phyloP scores from a whole-genome alignment of 2,888 invertebrate species.

The Pocota personata region DNA sequence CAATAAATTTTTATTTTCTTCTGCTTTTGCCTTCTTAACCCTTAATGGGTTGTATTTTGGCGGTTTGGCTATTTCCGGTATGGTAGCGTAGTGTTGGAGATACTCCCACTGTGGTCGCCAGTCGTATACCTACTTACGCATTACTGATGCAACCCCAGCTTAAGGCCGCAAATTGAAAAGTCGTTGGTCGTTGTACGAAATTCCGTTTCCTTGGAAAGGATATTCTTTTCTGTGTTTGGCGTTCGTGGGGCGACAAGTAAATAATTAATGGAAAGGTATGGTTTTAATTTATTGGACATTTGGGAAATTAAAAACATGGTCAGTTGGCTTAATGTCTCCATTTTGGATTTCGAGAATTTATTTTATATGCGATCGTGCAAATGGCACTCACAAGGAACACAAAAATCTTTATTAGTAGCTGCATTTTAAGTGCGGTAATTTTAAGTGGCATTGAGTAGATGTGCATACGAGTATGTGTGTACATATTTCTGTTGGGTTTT shows the following conservation, averaged over 20 bases:
- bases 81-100: slow-evolving; percentile 31
- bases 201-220: slow-evolving; percentile 47
- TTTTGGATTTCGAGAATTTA: slow-evolving; percentile 67
- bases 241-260: slow-evolving; percentile 59
- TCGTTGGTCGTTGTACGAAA: slow-evolving; percentile 58
- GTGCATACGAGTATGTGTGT: neutral
- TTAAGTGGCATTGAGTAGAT: neutral
- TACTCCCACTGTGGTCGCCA: slow-evolving; percentile 34
- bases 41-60: slow-evolving; percentile 73
- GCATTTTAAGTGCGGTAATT: neutral
- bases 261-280: slow-evolving; percentile 75
- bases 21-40: slow-evolving; percentile 73
- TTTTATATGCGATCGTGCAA: slow-evolving; percentile 63
- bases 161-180: slow-evolving; percentile 70
- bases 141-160: slow-evolving; percentile 63
- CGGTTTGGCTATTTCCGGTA: slow-evolving; percentile 73
- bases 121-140: slow-evolving; percentile 70
- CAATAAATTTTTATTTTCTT: slow-evolving; percentile 74
- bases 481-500: neutral
- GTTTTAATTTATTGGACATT: slow-evolving; percentile 75
- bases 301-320: slow-evolving; percentile 74
- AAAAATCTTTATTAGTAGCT: slow-evolving; percentile 10
- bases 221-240: slow-evolving; percentile 54
- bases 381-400: slow-evolving; percentile 39
- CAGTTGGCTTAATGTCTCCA: slow-evolving; percentile 73